Conservation (phyloP, 2,113 vertebrate species). For the Lonchura striata region DNA sequence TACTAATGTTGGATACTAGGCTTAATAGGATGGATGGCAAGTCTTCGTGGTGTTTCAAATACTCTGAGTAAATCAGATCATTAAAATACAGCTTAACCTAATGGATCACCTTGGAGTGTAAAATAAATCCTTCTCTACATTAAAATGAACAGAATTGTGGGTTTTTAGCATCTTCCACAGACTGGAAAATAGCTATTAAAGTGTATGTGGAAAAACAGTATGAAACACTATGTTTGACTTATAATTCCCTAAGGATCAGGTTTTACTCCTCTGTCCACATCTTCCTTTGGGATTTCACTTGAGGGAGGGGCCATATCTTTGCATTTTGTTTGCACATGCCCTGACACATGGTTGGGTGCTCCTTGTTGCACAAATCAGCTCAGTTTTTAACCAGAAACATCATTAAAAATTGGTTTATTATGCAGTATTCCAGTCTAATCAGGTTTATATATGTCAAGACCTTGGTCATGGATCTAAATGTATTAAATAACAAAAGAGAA, state of each 20-base stretch:
- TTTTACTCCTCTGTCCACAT: background rate
- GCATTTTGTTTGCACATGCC: background rate
- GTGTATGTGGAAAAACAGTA: background rate
- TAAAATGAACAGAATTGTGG: background rate
- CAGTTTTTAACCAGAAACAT: background rate
- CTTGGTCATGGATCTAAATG: background rate
- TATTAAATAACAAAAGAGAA: background rate
- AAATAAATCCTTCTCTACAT: background rate
- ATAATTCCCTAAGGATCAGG: background rate
- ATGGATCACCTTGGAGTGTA: background rate
- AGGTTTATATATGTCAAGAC: background rate
- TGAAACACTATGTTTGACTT: background rate
- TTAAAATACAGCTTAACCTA: constrained; percentile 29
- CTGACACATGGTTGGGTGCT: background rate
- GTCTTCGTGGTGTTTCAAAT: background rate
- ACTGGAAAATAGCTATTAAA: background rate
- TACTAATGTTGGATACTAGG: background rate
- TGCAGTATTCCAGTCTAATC: background rate
- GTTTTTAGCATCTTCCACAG: background rate
- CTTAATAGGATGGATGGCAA: background rate
- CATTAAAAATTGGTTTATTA: background rate
- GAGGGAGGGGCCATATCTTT: background rate
- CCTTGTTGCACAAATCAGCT: background rate
- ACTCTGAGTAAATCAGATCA: background rate
- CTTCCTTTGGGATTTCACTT: background rate